Evolutionary conservation across 2,113 vertebrate genomes (phyloP).

Genomic region (Phocoena phocoena): DNA sequence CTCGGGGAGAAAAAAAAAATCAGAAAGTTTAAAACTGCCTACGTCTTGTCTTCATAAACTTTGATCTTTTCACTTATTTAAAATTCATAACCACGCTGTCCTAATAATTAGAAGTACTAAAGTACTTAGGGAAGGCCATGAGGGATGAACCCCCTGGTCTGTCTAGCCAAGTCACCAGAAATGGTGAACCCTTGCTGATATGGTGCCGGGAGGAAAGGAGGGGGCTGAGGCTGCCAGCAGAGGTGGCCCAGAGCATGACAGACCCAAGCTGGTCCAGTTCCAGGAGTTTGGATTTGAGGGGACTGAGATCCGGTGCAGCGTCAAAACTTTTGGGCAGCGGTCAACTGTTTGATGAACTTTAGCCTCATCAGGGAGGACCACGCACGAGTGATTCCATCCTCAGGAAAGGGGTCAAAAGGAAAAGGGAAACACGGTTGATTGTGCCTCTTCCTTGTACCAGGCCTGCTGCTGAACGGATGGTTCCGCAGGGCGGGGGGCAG

Average conservation of each 20-base stretch:
- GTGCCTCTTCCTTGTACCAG: neutral
- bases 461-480: neutral
- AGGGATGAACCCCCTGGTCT: neutral
- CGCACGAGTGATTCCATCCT: neutral
- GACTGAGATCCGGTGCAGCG: neutral
- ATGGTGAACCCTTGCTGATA: neutral
- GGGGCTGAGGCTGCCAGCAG: neutral
- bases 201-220: neutral
- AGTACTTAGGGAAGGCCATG: neutral
- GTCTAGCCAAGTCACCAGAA: neutral
- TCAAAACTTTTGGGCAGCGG: neutral
- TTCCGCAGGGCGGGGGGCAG: neutral
- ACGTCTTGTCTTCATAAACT: neutral
- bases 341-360: neutral
- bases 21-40: neutral
- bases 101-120: slow-evolving; percentile 10
- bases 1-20: neutral
- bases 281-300: neutral
- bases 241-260: neutral
- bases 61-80: slow-evolving; percentile 25
- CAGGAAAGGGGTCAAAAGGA: neutral
- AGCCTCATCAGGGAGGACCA: neutral
- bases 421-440: neutral
- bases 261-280: neutral
- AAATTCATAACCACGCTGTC: neutral